Evolutionary conservation across 2,797 vertebrate genomes (phyloP), one percentile per base, ranked within the genome.

Genomic region (Cheirogaleus major): DNA sequence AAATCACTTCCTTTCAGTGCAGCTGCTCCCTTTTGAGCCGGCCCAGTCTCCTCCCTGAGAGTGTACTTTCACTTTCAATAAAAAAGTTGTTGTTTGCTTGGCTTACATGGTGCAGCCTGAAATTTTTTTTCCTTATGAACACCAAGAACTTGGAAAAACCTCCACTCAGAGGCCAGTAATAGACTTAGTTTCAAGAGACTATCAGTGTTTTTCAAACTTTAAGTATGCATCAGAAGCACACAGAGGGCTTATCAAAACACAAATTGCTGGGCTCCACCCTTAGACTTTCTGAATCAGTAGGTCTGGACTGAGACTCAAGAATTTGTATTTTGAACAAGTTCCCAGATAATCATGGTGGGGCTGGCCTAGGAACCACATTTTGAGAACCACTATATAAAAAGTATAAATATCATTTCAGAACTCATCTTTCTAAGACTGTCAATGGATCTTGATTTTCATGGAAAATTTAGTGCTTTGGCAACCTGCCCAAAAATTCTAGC

Each of bases 261-360:
- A 93, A 52, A 89, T 15, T 48, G 6, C 48, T 45, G 7, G 22
- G 13, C 25, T 57, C 27, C 8, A 55, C 5, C 27, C 41, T 17
- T 83, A 55, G 12, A 27, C 1, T 45, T 83, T 75, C 48, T 63
- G 67, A 83, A 78, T 83, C 48, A 90, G 50, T 35, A 88, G 20
- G 27, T 57, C 35, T 55, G 14, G 11, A 89, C 22, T 72, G 38
- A 92, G 55, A 76, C 7, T 61, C 59, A 8, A 30, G 7, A 86
- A 52, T 89, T 23, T 87, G 1, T 92, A 70, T 95, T 93, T 79
- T 63, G 23, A 92, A 76, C 63, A 70, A n/a, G 50, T 92, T 96
- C 32, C 32, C 10, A 84, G 67, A 43, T 22, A 81, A 63, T 87
- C 43, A 23, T 67, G 22, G 7, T 57, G 8, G 23, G 55, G 18